These are phyloP conservation scores for Poeciliopsis presidionis DNA, from an alignment of 2,797 vertebrate genomes.

Conservation along the genomic window DNA sequence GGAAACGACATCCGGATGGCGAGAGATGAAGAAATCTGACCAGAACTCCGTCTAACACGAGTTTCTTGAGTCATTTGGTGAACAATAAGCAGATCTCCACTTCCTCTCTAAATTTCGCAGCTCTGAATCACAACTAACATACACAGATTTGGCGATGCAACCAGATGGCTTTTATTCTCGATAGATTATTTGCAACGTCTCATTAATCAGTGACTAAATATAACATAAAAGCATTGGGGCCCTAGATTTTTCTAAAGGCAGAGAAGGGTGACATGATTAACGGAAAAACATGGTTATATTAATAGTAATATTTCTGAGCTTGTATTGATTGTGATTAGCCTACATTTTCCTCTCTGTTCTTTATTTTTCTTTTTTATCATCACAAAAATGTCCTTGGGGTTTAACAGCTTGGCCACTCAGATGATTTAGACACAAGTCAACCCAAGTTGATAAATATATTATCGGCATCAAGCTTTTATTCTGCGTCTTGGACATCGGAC, in stretches of 20 bases:
- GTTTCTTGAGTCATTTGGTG: slow-evolving; percentile 50
- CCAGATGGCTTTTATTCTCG: slow-evolving; percentile 70
- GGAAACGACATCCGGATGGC: slow-evolving; percentile 21
- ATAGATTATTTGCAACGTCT: slow-evolving; percentile 60
- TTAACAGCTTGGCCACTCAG: neutral
- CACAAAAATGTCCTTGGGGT: neutral
- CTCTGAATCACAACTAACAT: slow-evolving; percentile 62
- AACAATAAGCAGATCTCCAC: slow-evolving; percentile 58
- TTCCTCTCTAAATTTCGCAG: slow-evolving; percentile 67
- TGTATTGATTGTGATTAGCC: neutral
- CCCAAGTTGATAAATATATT: neutral
- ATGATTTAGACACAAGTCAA: neutral
- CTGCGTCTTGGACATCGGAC: neutral
- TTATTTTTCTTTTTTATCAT: neutral
- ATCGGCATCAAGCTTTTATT: neutral
- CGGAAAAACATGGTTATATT: neutral
- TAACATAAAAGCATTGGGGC: slow-evolving; percentile 43
- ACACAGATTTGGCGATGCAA: slow-evolving; percentile 63
- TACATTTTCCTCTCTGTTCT: neutral
- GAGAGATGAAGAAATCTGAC: slow-evolving; percentile 32
- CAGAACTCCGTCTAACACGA: slow-evolving; percentile 42
- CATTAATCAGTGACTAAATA: slow-evolving; percentile 61
- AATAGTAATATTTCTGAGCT: neutral
- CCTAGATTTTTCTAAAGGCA: slow-evolving; percentile 43
- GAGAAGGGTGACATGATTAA: neutral